Conservation (phyloP, 2,797 vertebrate species). For the Gambusia yucatana region DNA sequence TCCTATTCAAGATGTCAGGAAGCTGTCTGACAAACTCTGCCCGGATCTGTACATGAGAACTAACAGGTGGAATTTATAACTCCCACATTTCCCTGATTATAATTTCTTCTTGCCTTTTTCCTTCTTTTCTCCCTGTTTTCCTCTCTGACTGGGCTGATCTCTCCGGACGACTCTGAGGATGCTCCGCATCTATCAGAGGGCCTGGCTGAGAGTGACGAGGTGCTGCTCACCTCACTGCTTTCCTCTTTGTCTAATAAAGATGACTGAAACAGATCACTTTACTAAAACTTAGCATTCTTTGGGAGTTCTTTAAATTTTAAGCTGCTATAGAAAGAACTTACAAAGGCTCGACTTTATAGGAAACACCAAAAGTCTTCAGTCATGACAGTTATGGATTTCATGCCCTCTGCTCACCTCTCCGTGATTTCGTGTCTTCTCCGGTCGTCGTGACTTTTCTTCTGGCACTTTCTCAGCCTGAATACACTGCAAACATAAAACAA, state of each 20-base stretch:
- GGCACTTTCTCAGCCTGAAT: slow-evolving; percentile 43
- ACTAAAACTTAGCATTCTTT: slow-evolving; percentile 12
- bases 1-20: slow-evolving; percentile 18
- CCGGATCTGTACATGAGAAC: slow-evolving; percentile 25
- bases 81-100: slow-evolving; percentile 50
- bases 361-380: slow-evolving; percentile 1
- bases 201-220: slow-evolving; percentile 26
- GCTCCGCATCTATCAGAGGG: slow-evolving; percentile 27
- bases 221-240: slow-evolving; percentile 42
- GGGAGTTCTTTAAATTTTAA: slow-evolving; percentile 14
- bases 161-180: slow-evolving; percentile 33
- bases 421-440: slow-evolving; percentile 33
- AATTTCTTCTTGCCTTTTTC: slow-evolving; percentile 35
- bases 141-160: slow-evolving; percentile 23
- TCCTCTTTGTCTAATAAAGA: slow-evolving; percentile 32
- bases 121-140: slow-evolving; percentile 35
- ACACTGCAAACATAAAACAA: slow-evolving; percentile 39
- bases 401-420: slow-evolving; percentile 45
- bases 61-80: slow-evolving; percentile 15
- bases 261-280: slow-evolving; percentile 29
- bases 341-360: not conserved
- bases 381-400: not conserved
- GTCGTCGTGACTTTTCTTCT: slow-evolving; percentile 31
- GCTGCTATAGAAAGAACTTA: not conserved
- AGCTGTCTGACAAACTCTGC: slow-evolving; percentile 26